phyloP scores from a whole-genome alignment of 2,113 vertebrate species.

The Polypterus senegalus region DNA sequence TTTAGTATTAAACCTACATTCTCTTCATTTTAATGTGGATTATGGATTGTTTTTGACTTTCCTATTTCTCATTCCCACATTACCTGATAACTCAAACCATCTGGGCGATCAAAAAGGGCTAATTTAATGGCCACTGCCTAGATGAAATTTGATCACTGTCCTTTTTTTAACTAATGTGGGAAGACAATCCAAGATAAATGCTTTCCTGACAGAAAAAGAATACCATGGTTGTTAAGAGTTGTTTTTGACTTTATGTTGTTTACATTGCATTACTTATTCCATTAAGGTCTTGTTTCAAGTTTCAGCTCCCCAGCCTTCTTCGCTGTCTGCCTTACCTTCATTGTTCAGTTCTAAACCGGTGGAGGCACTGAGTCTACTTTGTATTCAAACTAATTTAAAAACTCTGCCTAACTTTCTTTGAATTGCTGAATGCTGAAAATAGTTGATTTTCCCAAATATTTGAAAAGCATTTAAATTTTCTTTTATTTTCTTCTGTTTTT shows the following conservation, averaged over 20 bases:
- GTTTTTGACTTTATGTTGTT: constrained; percentile 16
- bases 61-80: constrained; percentile 36
- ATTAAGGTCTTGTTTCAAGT: constrained; percentile 22
- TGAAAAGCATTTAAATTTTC: no score
- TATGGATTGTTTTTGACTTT: constrained; percentile 16
- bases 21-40: no score
- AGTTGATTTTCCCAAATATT: no score
- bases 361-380: constrained; percentile 16
- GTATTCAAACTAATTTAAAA: constrained; percentile 2
- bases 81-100: constrained; percentile 38
- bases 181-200: constrained; percentile 31
- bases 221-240: no score
- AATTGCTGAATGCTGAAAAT: no score
- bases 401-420: no score
- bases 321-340: no score
- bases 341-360: no score
- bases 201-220: neutral
- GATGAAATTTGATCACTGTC: constrained; percentile 44
- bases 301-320: no score
- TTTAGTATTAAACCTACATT: no score
- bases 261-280: constrained; percentile 24
- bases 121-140: constrained; percentile 41
- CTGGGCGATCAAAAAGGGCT: constrained; percentile 48
- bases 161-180: constrained; percentile 42
- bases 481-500: no score